These are phyloP conservation scores for Dicentrarchus labrax DNA, from an alignment of 2,113 vertebrate genomes.

Conservation along the genomic window DNA sequence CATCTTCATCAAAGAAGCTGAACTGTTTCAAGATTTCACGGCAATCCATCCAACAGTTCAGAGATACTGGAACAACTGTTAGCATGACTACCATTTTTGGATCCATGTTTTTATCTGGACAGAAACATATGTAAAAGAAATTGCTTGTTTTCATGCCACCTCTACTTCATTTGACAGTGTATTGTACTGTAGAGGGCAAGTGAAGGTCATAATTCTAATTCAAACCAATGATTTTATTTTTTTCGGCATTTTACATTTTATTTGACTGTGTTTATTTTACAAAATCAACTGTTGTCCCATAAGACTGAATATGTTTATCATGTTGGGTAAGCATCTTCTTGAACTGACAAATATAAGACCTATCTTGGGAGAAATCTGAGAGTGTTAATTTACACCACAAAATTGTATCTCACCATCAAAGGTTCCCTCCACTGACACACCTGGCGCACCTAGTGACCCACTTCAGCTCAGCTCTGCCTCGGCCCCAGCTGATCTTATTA, in stretches of 20 bases:
- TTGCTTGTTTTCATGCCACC: neutral
- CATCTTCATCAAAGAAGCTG: too few relatives aligned
- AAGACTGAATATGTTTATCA: neutral
- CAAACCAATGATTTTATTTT: neutral
- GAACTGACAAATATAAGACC: neutral
- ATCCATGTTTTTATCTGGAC: too few relatives aligned
- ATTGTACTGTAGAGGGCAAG: neutral
- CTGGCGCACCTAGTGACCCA: constrained; percentile 66
- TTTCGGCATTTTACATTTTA: neutral
- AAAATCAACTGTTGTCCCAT: neutral
- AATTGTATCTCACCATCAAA: constrained; percentile 2
- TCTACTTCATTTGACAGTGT: neutral
- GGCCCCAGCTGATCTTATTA: constrained; percentile 38
- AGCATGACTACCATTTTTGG: too few relatives aligned
- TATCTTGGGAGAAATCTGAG: neutral
- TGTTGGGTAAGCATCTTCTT: neutral
- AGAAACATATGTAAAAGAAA: neutral
- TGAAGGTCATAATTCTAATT: neutral
- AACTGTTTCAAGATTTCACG: too few relatives aligned
- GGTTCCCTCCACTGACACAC: constrained; percentile 49
- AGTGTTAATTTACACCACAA: neutral
- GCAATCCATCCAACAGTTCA: too few relatives aligned
- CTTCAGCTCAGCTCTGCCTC: constrained; percentile 47
- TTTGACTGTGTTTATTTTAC: too few relatives aligned
- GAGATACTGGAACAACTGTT: too few relatives aligned